phyloP scores from a whole-genome alignment of 2,113 vertebrate species.

The Tachuris rubrigastra region DNA sequence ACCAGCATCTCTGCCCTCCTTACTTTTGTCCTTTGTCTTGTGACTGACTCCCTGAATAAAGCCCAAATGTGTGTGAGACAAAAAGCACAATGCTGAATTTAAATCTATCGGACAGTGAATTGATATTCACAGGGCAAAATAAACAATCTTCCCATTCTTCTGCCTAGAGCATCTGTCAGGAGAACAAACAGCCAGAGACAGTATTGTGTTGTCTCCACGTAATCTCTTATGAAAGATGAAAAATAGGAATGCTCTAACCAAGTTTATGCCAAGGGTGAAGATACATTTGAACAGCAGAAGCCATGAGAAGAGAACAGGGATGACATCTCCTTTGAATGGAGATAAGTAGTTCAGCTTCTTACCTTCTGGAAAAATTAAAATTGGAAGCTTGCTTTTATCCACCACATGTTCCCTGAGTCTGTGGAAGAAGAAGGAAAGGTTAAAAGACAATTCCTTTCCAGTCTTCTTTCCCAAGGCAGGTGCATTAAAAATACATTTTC shows the following conservation, averaged over 20 bases:
- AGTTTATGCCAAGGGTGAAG: not conserved
- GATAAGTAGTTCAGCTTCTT: slow-evolving; percentile 33
- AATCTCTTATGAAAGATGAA: not conserved
- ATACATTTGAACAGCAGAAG: not conserved
- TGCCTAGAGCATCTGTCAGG: not conserved
- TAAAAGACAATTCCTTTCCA: not conserved
- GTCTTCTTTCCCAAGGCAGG: not conserved
- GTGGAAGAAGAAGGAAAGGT: slow-evolving; percentile 42
- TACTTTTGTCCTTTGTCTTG: not conserved
- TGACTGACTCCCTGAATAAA: not conserved
- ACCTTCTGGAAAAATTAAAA: slow-evolving; percentile 98
- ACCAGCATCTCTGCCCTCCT: not conserved
- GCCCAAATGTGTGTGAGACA: not conserved
- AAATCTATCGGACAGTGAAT: not conserved
- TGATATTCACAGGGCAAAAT: not conserved
- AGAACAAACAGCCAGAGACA: not conserved
- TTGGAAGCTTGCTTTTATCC: slow-evolving; percentile 89
- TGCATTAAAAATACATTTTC: not conserved
- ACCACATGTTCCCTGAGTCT: slow-evolving; percentile 88
- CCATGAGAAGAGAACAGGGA: not conserved
- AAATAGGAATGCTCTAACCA: not conserved
- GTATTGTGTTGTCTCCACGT: not conserved
- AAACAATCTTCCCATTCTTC: not conserved
- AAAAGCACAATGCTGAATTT: not conserved
- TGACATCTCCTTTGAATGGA: not conserved